A percentile compares a stretch with the other conserved stretches of the same genome.
These are phyloP conservation scores for Eristalis tenax DNA, from an alignment of 2,888 invertebrate genomes.

Conservation along the genomic window DNA sequence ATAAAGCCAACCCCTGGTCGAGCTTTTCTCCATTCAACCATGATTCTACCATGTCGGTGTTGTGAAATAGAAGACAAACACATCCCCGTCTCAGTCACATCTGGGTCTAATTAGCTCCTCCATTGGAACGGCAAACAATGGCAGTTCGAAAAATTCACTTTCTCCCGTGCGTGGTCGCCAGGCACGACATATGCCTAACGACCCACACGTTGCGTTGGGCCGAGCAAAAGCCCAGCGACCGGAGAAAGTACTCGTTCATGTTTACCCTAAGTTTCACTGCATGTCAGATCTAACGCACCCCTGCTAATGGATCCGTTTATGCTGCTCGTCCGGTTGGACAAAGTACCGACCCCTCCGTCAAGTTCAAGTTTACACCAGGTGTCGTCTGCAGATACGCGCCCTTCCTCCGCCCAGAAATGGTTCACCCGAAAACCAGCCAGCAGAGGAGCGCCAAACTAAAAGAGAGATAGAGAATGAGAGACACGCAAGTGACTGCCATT, in stretches of 20 bases:
- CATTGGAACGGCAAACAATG: conserved; percentile 30
- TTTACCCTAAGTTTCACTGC: conserved; percentile 40
- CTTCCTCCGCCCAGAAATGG: not conserved
- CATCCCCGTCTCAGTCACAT: not conserved
- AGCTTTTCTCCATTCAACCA: not conserved
- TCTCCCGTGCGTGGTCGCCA: not conserved
- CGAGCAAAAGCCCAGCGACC: not conserved
- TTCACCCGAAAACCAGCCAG: not conserved
- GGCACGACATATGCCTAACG: conserved; percentile 9
- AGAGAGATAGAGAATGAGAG: not conserved
- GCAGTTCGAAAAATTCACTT: conserved; percentile 28
- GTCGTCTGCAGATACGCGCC: not conserved
- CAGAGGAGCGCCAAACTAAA: not conserved
- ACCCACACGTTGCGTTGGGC: not conserved
- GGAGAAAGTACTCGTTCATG: conserved; percentile 40
- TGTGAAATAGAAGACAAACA: conserved; percentile 5
- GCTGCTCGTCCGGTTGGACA: not conserved
- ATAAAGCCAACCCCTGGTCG: not conserved
- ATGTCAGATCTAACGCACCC: conserved; percentile 56
- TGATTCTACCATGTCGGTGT: not conserved
- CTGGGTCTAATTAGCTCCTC: conserved; percentile 38
- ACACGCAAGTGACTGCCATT: not conserved
- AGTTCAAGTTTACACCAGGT: not conserved
- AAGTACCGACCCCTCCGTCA: not conserved
- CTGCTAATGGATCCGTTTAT: conserved; percentile 34